Evolutionary conservation across 2,888 invertebrate species (phyloP).

Genomic region (Chaitophorus viminalis): DNA sequence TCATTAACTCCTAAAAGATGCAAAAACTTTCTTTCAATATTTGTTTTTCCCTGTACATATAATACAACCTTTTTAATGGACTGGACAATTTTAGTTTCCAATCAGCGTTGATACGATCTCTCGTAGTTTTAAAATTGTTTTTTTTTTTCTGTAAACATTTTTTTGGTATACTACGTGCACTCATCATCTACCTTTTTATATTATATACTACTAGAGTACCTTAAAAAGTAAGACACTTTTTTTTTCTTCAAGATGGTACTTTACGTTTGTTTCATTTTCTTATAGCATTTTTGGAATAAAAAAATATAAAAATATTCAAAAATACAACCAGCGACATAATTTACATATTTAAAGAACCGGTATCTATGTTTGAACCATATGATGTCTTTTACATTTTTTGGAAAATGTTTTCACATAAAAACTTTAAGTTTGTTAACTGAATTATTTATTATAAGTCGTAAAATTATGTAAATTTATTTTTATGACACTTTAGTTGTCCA

Average conservation of each 20-base stretch:
- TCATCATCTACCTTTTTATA: constrained; percentile 14
- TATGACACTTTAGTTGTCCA: constrained; percentile 30
- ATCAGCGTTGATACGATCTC: constrained; percentile 43
- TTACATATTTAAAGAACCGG: constrained; percentile 26
- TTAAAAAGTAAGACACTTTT: constrained; percentile 5
- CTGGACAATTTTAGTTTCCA: constrained; percentile 22
- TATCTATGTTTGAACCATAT: constrained; percentile 4
- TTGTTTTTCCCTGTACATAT: neutral
- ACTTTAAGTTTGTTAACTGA: constrained; percentile 20
- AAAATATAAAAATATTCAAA: neutral
- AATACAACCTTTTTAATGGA: constrained; percentile 5
- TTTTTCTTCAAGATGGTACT: constrained; percentile 26
- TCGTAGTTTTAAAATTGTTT: neutral
- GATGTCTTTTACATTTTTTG: constrained; percentile 25
- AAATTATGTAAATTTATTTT: constrained; percentile 41
- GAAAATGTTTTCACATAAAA: constrained; percentile 10
- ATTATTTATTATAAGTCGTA: constrained; percentile 29
- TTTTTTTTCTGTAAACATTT: constrained; percentile 35
- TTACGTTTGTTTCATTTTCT: constrained; percentile 39
- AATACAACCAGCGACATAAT: neutral
- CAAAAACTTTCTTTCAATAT: neutral
- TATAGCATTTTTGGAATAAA: neutral
- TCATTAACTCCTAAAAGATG: neutral
- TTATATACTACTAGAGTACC: neutral
- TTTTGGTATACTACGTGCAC: constrained; percentile 5